Conservation (phyloP, 1,140 invertebrate species). For the Archivesica marissinica region DNA sequence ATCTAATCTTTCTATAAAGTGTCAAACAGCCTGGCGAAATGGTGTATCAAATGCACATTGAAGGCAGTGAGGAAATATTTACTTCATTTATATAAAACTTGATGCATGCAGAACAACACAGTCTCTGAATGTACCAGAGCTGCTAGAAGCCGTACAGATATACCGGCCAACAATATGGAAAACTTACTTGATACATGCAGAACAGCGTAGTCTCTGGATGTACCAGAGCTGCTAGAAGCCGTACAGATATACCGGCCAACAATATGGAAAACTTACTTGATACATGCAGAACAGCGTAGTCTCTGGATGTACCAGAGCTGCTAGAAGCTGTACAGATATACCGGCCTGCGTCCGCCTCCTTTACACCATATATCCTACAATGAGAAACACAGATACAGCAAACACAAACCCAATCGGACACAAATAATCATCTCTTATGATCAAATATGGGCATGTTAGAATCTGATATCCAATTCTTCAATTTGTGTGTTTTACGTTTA, state of each 20-base stretch:
- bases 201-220: slow-evolving; percentile 78
- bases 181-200: slow-evolving; percentile 82
- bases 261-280: slow-evolving; percentile 77
- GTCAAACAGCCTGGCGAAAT: no score
- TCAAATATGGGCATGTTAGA: no score
- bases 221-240: slow-evolving; percentile 81
- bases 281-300: slow-evolving; percentile 82
- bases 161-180: slow-evolving; percentile 81
- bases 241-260: slow-evolving; percentile 83
- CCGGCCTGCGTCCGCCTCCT: slow-evolving; percentile 78
- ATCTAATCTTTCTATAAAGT: no score
- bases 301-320: slow-evolving; percentile 78
- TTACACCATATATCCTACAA: slow-evolving; percentile 81
- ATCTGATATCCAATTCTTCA: no score
- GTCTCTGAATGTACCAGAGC: slow-evolving; percentile 79
- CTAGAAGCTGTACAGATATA: slow-evolving; percentile 84
- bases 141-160: slow-evolving; percentile 82
- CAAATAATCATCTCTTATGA: no score
- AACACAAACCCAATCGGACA: no score
- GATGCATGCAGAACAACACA: slow-evolving; percentile 81
- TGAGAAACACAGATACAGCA: slow-evolving; percentile 22
- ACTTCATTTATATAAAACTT: no score
- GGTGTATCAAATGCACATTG: no score
- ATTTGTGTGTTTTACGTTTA: no score
- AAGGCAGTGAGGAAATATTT: no score